Evolutionary conservation across 2,797 vertebrate genomes (phyloP).

Genomic region (Coreius guichenoti): DNA sequence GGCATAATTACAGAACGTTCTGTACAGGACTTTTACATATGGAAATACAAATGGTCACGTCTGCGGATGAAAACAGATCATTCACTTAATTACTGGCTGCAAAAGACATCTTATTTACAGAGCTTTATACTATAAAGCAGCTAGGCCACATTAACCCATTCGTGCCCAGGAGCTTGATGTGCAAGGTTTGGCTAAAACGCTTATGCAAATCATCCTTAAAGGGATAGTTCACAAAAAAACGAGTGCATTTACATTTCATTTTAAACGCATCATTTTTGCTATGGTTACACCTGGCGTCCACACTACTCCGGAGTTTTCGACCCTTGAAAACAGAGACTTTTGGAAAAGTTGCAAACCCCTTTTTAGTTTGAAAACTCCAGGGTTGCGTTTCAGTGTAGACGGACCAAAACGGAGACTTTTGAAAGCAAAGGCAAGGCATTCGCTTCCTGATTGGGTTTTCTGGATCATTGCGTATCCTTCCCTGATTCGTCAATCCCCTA

Average conservation of each 20-base stretch:
- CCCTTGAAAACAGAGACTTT: not conserved
- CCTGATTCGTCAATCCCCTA: no score
- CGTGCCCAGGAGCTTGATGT: not conserved
- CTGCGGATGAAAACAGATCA: conserved; percentile 26
- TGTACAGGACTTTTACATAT: conserved; percentile 18
- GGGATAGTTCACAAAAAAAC: not conserved
- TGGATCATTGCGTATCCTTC: no score
- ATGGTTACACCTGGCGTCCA: not conserved
- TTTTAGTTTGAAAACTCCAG: no score
- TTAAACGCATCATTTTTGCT: not conserved
- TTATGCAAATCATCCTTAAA: not conserved
- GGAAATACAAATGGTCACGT: conserved; percentile 28
- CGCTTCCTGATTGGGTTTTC: no score
- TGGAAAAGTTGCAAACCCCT: not conserved
- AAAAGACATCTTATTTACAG: conserved; percentile 28
- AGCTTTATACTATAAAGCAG: conserved; percentile 7
- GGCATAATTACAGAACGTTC: conserved; percentile 34
- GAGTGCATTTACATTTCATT: not conserved
- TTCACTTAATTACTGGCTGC: conserved; percentile 27
- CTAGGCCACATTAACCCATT: not conserved
- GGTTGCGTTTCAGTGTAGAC: no score
- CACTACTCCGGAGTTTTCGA: not conserved
- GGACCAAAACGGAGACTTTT: no score
- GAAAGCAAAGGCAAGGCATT: no score
- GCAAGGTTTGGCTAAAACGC: not conserved